Evolutionary conservation across 2,888 invertebrate genomes (phyloP), one percentile per base, ranked within the genome.

Genomic region (Agonopterix arenella): DNA sequence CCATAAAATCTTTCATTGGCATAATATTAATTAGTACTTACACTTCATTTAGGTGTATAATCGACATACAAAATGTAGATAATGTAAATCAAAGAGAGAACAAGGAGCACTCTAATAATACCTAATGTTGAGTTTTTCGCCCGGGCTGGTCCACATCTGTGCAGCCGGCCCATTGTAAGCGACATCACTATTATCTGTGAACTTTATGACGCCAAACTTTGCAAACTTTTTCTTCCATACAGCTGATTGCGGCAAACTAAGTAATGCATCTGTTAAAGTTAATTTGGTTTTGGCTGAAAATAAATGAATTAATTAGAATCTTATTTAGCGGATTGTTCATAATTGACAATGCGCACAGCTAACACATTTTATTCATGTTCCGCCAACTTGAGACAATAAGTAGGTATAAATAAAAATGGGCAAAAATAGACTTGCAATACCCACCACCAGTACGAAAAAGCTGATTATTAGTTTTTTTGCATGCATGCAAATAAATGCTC

Each of bases 91-190:
- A 89, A 66, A 50, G 84, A 79, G 48, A 80, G 60, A 40, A 81
- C 57, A 11, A 90, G 69, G 36, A 75, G 59, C 47, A 81, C 54
- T 64, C 90, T 89, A 90, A 84, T 90, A 90, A 86, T 90, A 90
- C 67, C 86, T 75, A 75, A 90, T 64, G 68, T 84, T 88, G 81
- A 90, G 80, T 71, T 83, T 85, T 66, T 84, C 83, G 59, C 74
- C 76, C 66, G 83, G 76, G 78, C 79, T 75, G 78, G 84, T 69
- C 78, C 89, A 80, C 84, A 85, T 69, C 72, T 89, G 89, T 81
- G 89, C 84, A 83, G 81, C 68, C 74, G 82, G 69, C 80, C 85
- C 82, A 74, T 86, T 68, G 64, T 90, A 90, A 66, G 79, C 71
- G 73, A 74, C 83, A 80, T 81, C 67, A 54, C 73, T 76, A 62